A percentile compares a stretch with the other conserved stretches of the same genome.
Evolutionary conservation across 2,888 invertebrate genomes (phyloP).

Genomic region (Tenthredo scrophulariae): DNA sequence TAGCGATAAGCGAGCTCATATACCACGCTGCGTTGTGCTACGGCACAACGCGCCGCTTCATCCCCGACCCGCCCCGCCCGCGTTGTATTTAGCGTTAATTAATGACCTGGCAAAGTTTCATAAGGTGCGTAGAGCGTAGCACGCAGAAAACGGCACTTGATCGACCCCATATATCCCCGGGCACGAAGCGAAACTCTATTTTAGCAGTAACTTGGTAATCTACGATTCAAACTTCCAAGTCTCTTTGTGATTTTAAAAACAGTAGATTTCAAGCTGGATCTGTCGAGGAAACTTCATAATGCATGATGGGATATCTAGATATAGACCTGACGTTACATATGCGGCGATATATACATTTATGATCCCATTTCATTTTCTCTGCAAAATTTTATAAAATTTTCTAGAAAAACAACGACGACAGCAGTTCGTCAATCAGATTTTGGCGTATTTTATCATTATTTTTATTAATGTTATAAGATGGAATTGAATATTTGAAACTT

Average conservation of each 20-base stretch:
- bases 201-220: constrained; percentile 11
- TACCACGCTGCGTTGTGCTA: not conserved
- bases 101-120: constrained; percentile 46
- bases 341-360: not conserved
- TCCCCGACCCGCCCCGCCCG: not conserved
- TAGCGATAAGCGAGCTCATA: not conserved
- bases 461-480: too few relatives aligned
- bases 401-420: not conserved
- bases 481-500: too few relatives aligned
- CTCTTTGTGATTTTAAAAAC: constrained; percentile 48
- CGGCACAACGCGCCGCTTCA: not conserved
- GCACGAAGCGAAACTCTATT: not conserved
- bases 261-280: not conserved
- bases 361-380: not conserved
- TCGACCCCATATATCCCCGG: constrained; percentile 18
- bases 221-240: constrained; percentile 32
- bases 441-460: too few relatives aligned
- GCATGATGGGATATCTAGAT: constrained; percentile 15
- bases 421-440: not conserved
- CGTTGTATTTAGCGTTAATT: constrained; percentile 47
- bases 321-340: not conserved
- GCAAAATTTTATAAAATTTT: not conserved
- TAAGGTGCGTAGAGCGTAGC: constrained; percentile 45
- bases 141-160: constrained; percentile 23
- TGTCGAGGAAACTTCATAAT: not conserved